phyloP scores from a whole-genome alignment of 2,113 vertebrate species.

The Excalfactoria chinensis region DNA sequence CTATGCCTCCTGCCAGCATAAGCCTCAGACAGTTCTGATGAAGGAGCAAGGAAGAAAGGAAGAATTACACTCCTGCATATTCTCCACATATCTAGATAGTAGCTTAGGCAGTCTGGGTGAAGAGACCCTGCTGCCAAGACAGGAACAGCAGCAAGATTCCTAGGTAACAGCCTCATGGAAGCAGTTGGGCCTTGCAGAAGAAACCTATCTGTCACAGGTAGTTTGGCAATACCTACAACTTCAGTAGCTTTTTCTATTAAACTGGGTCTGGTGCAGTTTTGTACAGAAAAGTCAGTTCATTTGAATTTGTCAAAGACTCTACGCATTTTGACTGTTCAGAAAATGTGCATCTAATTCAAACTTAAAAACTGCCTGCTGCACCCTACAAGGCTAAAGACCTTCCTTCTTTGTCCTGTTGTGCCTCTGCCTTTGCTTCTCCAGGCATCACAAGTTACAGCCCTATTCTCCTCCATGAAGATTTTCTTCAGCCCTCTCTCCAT shows the following conservation, averaged over 20 bases:
- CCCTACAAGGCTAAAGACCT: not conserved
- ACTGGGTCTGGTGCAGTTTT: not conserved
- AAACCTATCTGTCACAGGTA: not conserved
- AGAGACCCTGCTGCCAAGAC: rapidly evolving
- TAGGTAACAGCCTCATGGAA: not conserved
- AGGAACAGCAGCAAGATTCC: not conserved
- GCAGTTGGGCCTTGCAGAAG: rapidly evolving
- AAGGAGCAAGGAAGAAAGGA: not conserved
- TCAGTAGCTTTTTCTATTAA: not conserved
- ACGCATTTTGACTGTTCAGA: not conserved
- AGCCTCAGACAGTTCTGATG: not conserved
- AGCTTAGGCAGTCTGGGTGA: not conserved
- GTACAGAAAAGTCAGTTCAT: not conserved
- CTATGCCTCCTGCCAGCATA: not conserved
- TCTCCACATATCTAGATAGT: rapidly evolving
- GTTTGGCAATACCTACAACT: not conserved
- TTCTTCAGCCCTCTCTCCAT: not conserved
- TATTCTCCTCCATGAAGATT: rapidly evolving
- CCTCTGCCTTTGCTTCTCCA: not conserved
- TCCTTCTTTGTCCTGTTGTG: not conserved
- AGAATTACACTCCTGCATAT: not conserved
- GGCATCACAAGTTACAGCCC: rapidly evolving
- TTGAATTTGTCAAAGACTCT: not conserved
- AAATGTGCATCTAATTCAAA: not conserved
- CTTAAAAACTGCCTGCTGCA: not conserved